Conservation (phyloP, 1,140 invertebrate species). For the Diachasmimorpha longicaudata region DNA sequence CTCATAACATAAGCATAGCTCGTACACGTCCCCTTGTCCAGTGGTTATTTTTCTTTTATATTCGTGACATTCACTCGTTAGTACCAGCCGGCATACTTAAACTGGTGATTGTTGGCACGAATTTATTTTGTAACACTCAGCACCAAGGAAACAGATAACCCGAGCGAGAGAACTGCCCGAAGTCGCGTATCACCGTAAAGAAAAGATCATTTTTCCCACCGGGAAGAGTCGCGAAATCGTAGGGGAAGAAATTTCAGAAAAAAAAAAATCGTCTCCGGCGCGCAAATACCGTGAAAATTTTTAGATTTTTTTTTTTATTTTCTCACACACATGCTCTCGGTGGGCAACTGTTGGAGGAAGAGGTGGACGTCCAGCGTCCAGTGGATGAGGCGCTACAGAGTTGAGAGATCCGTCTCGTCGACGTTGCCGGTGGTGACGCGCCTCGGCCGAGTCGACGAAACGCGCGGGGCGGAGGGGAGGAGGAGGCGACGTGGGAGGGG, state of each 20-base stretch:
- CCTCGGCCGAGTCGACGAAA: neutral
- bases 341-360: neutral
- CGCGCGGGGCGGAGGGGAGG: neutral
- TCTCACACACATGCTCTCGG: neutral
- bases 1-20: neutral
- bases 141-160: neutral
- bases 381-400: neutral
- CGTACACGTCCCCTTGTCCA: neutral
- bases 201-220: too few relatives aligned
- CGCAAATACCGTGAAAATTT: too few relatives aligned
- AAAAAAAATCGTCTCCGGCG: too few relatives aligned
- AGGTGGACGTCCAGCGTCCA: neutral
- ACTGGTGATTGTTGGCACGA: neutral
- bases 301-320: too few relatives aligned
- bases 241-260: too few relatives aligned
- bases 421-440: constrained; percentile 13
- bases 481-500: neutral
- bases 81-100: neutral
- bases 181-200: neutral
- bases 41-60: neutral
- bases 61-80: constrained; percentile 8
- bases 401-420: constrained; percentile 5
- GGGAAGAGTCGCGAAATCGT: too few relatives aligned
- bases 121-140: neutral
- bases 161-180: neutral